A percentile compares a stretch with the other conserved stretches of the same genome.
These are phyloP conservation scores for Trachemys scripta DNA, from an alignment of 2,113 vertebrate genomes.

Conservation along the genomic window DNA sequence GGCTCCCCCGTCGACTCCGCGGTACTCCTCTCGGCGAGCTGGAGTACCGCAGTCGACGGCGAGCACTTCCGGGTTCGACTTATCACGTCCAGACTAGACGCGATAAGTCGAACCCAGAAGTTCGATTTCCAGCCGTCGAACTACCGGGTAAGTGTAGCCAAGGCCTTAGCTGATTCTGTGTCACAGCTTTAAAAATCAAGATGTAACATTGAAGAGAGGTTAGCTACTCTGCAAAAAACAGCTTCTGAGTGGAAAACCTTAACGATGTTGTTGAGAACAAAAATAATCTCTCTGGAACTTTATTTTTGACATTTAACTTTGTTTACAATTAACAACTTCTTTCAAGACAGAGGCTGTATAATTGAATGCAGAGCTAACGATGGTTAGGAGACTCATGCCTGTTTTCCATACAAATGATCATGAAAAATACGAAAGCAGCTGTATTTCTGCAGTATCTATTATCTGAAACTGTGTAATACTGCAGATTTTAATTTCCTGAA, in stretches of 20 bases:
- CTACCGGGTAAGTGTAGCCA: no score
- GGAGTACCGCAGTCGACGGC: no score
- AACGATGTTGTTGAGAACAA: background rate
- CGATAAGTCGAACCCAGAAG: no score
- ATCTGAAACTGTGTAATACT: background rate
- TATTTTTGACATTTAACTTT: conserved; percentile 3
- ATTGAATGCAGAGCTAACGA: background rate
- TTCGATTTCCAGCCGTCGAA: no score
- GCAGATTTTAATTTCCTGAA: conserved; percentile 10
- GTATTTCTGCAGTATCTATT: background rate
- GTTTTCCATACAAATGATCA: conserved; percentile 33
- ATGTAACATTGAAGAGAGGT: background rate
- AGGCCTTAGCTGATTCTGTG: background rate
- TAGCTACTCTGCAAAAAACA: background rate
- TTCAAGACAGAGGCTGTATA: conserved; percentile 17
- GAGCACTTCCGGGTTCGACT: no score
- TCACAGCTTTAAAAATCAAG: conserved; percentile 26
- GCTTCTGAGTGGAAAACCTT: background rate
- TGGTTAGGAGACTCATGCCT: background rate
- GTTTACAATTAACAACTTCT: conserved; percentile 24
- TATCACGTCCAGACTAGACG: no score
- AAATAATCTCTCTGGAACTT: conserved; percentile 4
- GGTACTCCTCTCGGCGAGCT: no score
- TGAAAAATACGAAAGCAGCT: conserved; percentile 18
- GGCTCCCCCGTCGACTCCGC: no score